These are phyloP conservation scores for Hyposmocoma kahamanoa DNA, from an alignment of 1,140 invertebrate genomes.

Conservation along the genomic window DNA sequence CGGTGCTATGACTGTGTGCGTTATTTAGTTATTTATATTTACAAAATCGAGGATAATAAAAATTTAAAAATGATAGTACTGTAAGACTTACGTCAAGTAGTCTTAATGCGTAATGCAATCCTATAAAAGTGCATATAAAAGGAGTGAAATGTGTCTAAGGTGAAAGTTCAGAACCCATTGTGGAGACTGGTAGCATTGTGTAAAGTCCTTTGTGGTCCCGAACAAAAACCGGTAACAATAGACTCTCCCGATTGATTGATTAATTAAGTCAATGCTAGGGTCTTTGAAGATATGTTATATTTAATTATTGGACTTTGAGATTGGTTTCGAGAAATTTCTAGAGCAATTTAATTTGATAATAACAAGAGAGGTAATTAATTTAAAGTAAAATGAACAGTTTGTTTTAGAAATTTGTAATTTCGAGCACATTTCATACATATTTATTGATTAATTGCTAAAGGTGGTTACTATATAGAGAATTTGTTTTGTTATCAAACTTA, in stretches of 20 bases:
- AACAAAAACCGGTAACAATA: constrained; percentile 54
- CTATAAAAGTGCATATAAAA: constrained; percentile 39
- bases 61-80: too few relatives aligned
- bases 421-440: too few relatives aligned
- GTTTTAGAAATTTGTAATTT: too few relatives aligned
- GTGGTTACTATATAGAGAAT: too few relatives aligned
- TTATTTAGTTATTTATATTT: too few relatives aligned
- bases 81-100: neutral
- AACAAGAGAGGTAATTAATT: too few relatives aligned
- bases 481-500: too few relatives aligned
- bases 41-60: too few relatives aligned
- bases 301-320: constrained; percentile 1
- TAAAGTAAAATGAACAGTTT: too few relatives aligned
- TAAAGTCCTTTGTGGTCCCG: constrained; percentile 42
- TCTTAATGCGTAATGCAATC: constrained; percentile 6
- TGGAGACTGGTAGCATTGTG: constrained; percentile 35
- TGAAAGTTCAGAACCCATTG: constrained; percentile 53
- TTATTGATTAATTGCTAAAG: too few relatives aligned
- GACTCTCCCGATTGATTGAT: constrained; percentile 44
- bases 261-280: constrained; percentile 45
- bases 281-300: constrained; percentile 6
- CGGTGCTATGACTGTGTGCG: too few relatives aligned
- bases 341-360: too few relatives aligned
- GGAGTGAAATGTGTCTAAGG: constrained; percentile 38
- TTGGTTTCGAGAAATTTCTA: neutral